Evolutionary conservation across 2,888 invertebrate genomes (phyloP), one percentile per base, ranked within the genome.

Genomic region (Dendrolimus pini): DNA sequence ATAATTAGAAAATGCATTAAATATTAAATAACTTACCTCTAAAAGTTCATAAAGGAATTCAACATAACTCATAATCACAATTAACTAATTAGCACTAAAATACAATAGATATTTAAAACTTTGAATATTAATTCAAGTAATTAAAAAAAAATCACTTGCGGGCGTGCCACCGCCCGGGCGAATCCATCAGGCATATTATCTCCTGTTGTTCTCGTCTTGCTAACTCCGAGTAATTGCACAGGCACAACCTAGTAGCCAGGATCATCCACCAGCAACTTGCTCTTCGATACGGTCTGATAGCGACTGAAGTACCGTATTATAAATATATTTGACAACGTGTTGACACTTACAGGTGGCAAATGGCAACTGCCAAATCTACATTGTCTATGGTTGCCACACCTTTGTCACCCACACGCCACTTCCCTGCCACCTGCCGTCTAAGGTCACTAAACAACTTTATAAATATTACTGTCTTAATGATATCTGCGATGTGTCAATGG

Each of bases 41-140:
- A 89, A 67, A 42, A 88, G 71, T 63, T 87, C 88, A 65, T 89
- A 85, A 14, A 89, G 72, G 65, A 87, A 86, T 58, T 85, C 84
- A 62, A 88, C 83, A 69, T 86, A 87, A 71, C 80, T 83, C 85
- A 88, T 88, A 59, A 63, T 77, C 58, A 61, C 53, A 53, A 55
- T 30, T 30, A 30, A 30, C 30, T 30, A 30, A 30, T 30, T 30
- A 30, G 30, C 30, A 30, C 6, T 6, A 30, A 30, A 30, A 3
- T 30, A 30, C 30, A 30, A 30, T 30, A 30, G 30, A 30, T 30
- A 53, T 60, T 56, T 57, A 60, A 59, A 62, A 59, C n/a, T n/a
- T n/a, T n/a, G n/a, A 67, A 59, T 62, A 65, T 59, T 57, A 62
- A 10, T 10, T 12, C 9, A 12, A 47, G 47, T 9, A 62, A 30